phyloP scores from a whole-genome alignment of 35 echinoderm and acorn worm genomes.

The Lytechinus variegatus region DNA sequence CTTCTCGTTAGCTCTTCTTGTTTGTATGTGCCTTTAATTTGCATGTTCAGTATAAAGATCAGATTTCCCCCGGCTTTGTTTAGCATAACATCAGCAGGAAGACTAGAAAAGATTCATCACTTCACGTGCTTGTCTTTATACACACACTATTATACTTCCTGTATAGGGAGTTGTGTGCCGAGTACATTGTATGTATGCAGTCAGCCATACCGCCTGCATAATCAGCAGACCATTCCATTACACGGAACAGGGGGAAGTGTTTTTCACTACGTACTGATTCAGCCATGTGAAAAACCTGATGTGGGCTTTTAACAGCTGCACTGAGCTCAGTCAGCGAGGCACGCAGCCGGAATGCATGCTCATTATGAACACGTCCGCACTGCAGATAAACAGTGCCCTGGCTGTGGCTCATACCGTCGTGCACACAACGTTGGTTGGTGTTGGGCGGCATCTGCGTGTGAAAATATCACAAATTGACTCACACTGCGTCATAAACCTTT shows the following conservation, averaged over 20 bases:
- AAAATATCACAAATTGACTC: neutral
- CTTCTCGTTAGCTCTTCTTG: neutral
- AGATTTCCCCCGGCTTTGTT: neutral
- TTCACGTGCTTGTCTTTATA: slow-evolving; percentile 12
- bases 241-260: neutral
- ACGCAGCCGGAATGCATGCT: slow-evolving; percentile 34
- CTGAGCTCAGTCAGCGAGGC: neutral
- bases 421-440: neutral
- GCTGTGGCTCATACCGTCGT: neutral
- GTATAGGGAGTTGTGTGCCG: neutral
- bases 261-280: neutral
- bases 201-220: slow-evolving; percentile 45
- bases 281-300: neutral
- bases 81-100: neutral
- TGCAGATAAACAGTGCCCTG: neutral
- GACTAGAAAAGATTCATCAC: neutral
- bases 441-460: slow-evolving; percentile 13
- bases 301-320: neutral
- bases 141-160: neutral
- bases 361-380: slow-evolving; percentile 29
- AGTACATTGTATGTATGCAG: slow-evolving; percentile 25
- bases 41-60: neutral
- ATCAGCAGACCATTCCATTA: slow-evolving; percentile 37
- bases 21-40: neutral
- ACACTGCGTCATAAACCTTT: neutral